These are phyloP conservation scores for Bellardia bayeri DNA, from an alignment of 2,888 invertebrate genomes.

Conservation along the genomic window DNA sequence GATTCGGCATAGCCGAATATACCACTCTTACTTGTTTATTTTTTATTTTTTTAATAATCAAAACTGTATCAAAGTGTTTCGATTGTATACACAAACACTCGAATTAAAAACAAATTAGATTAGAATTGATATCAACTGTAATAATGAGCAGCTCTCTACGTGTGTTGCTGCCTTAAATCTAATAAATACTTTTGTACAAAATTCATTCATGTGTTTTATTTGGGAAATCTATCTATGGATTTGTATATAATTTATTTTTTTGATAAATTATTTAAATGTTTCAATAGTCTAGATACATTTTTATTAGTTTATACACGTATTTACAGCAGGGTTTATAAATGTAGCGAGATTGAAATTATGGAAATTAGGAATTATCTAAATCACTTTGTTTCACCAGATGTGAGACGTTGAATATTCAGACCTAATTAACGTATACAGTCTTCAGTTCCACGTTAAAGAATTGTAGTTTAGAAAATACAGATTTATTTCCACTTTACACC, in stretches of 20 bases:
- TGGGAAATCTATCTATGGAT: conserved; percentile 13
- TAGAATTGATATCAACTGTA: conserved; percentile 55
- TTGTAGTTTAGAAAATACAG: no score
- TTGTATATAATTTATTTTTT: conserved; percentile 26
- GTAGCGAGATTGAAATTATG: background rate
- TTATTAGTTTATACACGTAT: background rate
- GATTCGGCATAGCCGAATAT: no score
- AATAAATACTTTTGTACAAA: background rate
- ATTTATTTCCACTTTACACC: no score
- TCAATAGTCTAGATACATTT: conserved; percentile 21
- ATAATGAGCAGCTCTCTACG: conserved; percentile 16
- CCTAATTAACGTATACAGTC: no score
- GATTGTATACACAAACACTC: conserved; percentile 8
- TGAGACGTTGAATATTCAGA: no score
- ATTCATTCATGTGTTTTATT: background rate
- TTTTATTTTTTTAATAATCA: no score
- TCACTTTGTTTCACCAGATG: no score
- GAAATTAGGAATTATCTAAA: no score
- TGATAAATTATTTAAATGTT: conserved; percentile 49
- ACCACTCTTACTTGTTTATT: no score
- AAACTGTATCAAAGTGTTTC: conserved; percentile 51
- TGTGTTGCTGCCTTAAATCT: conserved; percentile 9
- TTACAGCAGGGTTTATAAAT: background rate
- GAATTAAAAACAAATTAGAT: conserved; percentile 72
- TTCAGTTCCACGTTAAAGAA: no score